Conservation (phyloP, 1,140 invertebrate genomes). For the Penaeus chinensis region DNA sequence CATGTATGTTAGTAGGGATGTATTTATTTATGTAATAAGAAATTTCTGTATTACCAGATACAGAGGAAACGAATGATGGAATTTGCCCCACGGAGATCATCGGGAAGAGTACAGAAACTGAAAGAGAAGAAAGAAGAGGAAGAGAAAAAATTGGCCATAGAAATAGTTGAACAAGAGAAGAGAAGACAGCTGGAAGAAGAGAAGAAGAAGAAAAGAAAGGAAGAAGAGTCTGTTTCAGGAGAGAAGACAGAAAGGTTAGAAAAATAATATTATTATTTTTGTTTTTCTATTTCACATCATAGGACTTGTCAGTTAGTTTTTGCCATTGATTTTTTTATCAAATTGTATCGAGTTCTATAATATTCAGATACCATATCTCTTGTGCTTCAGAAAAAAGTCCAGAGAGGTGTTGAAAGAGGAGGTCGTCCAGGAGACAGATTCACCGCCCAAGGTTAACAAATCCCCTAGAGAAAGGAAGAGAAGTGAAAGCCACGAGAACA, state of each 20-base stretch:
- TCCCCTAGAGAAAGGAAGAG: constrained; percentile 37
- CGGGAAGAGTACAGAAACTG: constrained; percentile 72
- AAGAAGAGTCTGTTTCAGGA: constrained; percentile 47
- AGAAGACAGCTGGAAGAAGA: constrained; percentile 53
- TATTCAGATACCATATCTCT: neutral
- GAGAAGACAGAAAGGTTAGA: constrained; percentile 57
- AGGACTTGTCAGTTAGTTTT: too few relatives aligned
- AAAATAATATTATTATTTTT: neutral
- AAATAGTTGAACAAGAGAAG: constrained; percentile 59
- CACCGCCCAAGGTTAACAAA: constrained; percentile 27
- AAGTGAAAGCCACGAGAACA: constrained; percentile 43
- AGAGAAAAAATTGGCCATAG: constrained; percentile 66
- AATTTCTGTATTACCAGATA: constrained; percentile 50
- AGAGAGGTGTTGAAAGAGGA: constrained; percentile 46
- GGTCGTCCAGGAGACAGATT: constrained; percentile 21
- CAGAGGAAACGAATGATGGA: constrained; percentile 71
- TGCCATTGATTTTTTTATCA: neutral
- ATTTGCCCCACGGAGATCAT: constrained; percentile 72
- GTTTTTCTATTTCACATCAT: neutral
- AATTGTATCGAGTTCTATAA: too few relatives aligned
- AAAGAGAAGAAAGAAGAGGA: constrained; percentile 71
- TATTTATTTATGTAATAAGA: neutral
- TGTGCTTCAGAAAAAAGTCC: constrained; percentile 32
- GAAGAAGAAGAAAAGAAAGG: constrained; percentile 55
- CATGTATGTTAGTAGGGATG: too few relatives aligned